Base-by-base conservation (phyloP, 2,888 invertebrate genomes). In the Nycteola revayana region DNA sequence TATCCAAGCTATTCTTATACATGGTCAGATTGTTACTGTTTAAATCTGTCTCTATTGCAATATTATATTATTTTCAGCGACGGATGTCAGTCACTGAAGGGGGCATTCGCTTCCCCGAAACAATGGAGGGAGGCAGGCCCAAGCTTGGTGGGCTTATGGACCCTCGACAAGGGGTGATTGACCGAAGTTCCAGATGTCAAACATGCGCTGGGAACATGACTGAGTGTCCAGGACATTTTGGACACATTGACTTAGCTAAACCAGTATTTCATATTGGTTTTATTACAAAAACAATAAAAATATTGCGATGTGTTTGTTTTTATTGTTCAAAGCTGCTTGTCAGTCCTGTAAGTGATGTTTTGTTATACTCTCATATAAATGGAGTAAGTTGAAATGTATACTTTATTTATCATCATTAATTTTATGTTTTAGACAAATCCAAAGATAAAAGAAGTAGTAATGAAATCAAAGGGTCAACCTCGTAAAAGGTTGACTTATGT, bases 231-330 rank as follows among this genome's bases (percentile, higher is more conserved):
- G 99, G 99, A 1, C 99, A 99, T 82, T 99, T 99, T 88, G 99
- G 98, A 2, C 99, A 99, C 77, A 95, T 99, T 63, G 98, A 99
- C 80, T 89, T 99, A 52, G 95, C 98, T 0, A 99, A 99, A 78
- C 99, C 99, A 9, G 99, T 99, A 0, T 99, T 97, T 82, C 99
- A 99, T 76, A 95, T 98, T 71, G 99, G 98, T 21, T 99, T 99
- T 69, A 91, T 99, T 31, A 97, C 97, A 20, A 99, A 99, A 88
- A 96, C 96, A 0, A 96, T 99, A 49, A 99, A 99, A 87, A 93
- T 98, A 41, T 86, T 99, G n/a, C 91, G 99, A 82, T 99, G 99
- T 83, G 98, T 99, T 10, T 99, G 99, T 77, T 99, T 98, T 80
- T 99, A 97, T 77, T 99, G 99, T 81, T 99, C 99, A 26, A 98